These are phyloP conservation scores for Bombus breviceps DNA, from an alignment of 1,140 invertebrate genomes.

Conservation along the genomic window DNA sequence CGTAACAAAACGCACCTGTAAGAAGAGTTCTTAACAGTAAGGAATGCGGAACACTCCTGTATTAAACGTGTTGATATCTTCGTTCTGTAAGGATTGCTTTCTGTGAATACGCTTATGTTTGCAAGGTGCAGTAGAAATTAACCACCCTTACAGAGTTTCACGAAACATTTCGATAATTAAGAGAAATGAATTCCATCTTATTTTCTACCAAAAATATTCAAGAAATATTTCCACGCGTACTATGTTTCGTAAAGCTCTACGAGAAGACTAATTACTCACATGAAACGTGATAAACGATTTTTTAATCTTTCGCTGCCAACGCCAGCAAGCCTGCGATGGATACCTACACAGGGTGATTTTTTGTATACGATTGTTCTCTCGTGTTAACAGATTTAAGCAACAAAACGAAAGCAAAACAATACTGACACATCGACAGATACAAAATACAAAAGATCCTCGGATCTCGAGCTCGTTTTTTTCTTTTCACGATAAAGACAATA, in stretches of 20 bases:
- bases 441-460: background rate
- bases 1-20: constrained; percentile 54
- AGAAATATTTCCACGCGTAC: too few relatives aligned
- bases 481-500: background rate
- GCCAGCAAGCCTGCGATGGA: constrained; percentile 47
- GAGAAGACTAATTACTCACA: background rate
- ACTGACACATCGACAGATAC: background rate
- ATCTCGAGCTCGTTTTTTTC: background rate
- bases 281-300: constrained; percentile 58
- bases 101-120: constrained; percentile 63
- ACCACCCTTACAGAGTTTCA: background rate
- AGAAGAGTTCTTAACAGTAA: constrained; percentile 45
- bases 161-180: constrained; percentile 1
- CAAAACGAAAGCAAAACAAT: background rate
- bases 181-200: background rate
- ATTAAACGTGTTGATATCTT: constrained; percentile 52
- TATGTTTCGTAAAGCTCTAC: constrained; percentile 5
- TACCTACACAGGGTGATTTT: constrained; percentile 39
- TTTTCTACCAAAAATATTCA: background rate
- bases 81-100: constrained; percentile 58
- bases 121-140: constrained; percentile 35
- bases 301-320: constrained; percentile 60
- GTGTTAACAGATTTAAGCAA: background rate
- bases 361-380: constrained; percentile 22
- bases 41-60: constrained; percentile 57